phyloP scores from a whole-genome alignment of 2,797 vertebrate genomes.

The Pseudocheirus occidentalis region DNA sequence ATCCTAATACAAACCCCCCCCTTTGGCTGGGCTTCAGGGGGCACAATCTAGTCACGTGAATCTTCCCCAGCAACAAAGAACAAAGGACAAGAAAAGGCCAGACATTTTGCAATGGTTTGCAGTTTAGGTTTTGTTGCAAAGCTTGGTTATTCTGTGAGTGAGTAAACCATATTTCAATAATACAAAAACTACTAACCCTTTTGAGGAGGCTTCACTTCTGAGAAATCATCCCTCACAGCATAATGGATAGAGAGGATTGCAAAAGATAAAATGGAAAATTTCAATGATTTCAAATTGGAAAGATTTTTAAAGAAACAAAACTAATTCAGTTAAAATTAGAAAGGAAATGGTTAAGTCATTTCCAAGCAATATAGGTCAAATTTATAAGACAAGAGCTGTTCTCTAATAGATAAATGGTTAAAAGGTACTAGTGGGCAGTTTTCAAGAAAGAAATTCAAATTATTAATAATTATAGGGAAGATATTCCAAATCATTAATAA shows the following conservation, averaged over 20 bases:
- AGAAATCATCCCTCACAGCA: too few relatives aligned
- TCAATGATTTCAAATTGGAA: neutral
- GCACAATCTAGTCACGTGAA: too few relatives aligned
- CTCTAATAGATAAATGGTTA: neutral
- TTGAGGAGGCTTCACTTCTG: too few relatives aligned
- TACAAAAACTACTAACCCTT: too few relatives aligned
- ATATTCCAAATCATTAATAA: neutral
- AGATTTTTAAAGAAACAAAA: neutral
- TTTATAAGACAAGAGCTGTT: neutral
- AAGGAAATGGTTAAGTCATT: neutral
- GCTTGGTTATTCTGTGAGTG: too few relatives aligned
- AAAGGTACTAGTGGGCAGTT: neutral
- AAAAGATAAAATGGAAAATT: neutral
- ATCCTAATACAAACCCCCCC: too few relatives aligned
- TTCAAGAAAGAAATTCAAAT: neutral
- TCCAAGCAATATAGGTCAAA: neutral
- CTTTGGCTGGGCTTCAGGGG: too few relatives aligned
- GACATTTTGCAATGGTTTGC: too few relatives aligned
- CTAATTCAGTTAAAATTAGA: neutral
- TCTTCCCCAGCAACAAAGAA: too few relatives aligned
- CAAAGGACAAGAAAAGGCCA: too few relatives aligned
- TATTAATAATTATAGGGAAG: neutral
- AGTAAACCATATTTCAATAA: too few relatives aligned
- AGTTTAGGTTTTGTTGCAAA: too few relatives aligned
- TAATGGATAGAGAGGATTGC: neutral